Evolutionary conservation across 2,797 vertebrate species (phyloP).

Genomic region (Mormyrus hasselquistii): DNA sequence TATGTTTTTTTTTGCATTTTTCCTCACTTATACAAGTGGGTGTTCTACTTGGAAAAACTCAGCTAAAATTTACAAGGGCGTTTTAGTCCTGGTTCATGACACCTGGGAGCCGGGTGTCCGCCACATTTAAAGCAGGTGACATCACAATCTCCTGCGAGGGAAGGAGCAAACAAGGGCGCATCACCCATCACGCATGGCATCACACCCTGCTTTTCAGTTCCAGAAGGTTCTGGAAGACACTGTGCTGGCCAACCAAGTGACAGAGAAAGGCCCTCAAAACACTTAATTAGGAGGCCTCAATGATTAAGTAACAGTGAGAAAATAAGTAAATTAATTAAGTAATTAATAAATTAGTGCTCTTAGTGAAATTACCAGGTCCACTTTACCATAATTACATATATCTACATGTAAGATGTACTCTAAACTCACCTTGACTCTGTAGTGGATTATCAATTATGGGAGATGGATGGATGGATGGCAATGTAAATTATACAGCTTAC

Average conservation of each 20-base stretch:
- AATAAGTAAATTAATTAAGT: neutral
- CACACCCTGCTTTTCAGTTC: neutral
- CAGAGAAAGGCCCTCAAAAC: neutral
- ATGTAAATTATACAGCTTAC: neutral
- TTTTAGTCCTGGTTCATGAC: constrained; percentile 5
- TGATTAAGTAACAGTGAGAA: neutral
- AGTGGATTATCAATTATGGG: neutral
- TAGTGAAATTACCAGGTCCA: neutral
- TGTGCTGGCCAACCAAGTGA: neutral
- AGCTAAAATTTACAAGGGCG: constrained; percentile 1
- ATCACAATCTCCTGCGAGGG: neutral
- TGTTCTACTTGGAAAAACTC: neutral
- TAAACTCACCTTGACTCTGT: neutral
- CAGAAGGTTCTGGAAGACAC: neutral
- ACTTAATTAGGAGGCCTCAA: neutral
- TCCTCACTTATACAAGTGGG: neutral
- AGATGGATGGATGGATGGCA: neutral
- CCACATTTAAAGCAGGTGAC: neutral
- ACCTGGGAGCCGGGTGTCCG: neutral
- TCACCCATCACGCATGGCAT: neutral
- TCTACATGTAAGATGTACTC: neutral
- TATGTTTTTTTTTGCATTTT: neutral
- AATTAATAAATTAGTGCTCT: neutral
- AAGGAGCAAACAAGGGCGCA: neutral
- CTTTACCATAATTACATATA: neutral